Base-by-base conservation (phyloP, 1,140 invertebrate species). In the Daktulosphaira vitifoliae region DNA sequence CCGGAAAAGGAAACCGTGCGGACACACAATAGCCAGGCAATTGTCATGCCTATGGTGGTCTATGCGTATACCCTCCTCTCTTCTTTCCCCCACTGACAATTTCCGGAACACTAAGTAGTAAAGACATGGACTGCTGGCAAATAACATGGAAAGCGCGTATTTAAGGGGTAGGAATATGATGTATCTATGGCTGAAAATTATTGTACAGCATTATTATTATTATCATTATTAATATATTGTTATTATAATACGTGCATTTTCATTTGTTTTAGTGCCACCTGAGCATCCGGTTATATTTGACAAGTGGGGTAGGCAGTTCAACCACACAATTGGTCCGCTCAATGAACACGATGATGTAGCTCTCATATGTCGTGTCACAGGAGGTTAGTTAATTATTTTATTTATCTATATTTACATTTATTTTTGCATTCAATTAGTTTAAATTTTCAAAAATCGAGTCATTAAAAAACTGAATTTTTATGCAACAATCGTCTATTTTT, bases 231-330 rank as follows among this genome's bases (percentile, higher is more conserved):
- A 8, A 23, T 65, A 65, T 11, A 65, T 22, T 22, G 16, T 20
- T 26, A 25, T 54, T 46, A 37, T 50, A 22, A 26, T 69, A 67
- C 66, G 69, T 66, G 68, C 53, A 20, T 69, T 64, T 64, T 72
- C 42, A 75, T 74, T 68, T 82, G 81, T 76, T 70, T 37, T 81
- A 92, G 90, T 92, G 71, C 88, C 88, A 67, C 89, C 90, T 3
- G 87, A 89, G 70, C 82, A 86, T 71, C 88, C 89, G 29, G 83
- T 87, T 65, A 89, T 94, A 71, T 79, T 90, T 69, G 87, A 91
- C 76, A 79, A 83, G 72, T 84, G 82, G 82, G 82, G 85, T 16
- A 80, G 84, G 52, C 80, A 82, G 70, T 77, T 87, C 72, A 85
- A 86, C 70, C 79, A 81, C 66, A 82, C 84, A 8, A 80, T 89